These are phyloP conservation scores for Cheirogaleus medius DNA, from an alignment of 2,113 vertebrate species.

Conservation along the genomic window DNA sequence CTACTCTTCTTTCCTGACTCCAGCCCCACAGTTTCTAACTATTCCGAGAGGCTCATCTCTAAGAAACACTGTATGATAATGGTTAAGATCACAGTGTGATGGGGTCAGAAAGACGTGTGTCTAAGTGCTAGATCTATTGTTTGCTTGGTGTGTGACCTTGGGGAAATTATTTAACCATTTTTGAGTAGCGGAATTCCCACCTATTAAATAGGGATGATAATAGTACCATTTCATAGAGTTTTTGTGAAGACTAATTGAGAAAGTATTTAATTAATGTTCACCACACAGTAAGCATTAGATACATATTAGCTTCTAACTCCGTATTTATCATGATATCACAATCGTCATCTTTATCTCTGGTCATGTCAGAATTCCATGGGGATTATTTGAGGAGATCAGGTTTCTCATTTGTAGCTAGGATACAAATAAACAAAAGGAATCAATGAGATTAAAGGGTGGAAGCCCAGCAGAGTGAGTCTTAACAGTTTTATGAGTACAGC, in stretches of 20 bases:
- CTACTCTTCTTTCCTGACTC: background rate
- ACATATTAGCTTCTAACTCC: background rate
- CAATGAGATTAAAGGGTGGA: background rate
- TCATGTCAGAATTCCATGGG: background rate
- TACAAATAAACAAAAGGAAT: background rate
- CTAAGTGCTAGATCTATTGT: background rate
- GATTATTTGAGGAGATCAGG: background rate
- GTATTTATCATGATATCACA: background rate
- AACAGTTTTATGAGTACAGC: background rate
- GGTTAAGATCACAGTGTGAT: background rate
- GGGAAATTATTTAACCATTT: background rate
- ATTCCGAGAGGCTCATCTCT: background rate
- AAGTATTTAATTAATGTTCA: background rate
- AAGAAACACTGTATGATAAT: background rate
- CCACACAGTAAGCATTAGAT: background rate
- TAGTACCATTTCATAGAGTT: background rate
- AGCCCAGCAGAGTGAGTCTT: background rate
- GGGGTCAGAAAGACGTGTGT: background rate
- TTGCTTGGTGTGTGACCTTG: background rate
- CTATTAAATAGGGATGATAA: background rate
- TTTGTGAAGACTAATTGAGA: background rate
- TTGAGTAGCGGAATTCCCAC: background rate
- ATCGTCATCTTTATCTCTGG: background rate
- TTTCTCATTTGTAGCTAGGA: background rate
- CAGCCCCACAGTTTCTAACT: background rate